phyloP scores from a whole-genome alignment of 2,888 invertebrate species.

The Heliconius sara region DNA sequence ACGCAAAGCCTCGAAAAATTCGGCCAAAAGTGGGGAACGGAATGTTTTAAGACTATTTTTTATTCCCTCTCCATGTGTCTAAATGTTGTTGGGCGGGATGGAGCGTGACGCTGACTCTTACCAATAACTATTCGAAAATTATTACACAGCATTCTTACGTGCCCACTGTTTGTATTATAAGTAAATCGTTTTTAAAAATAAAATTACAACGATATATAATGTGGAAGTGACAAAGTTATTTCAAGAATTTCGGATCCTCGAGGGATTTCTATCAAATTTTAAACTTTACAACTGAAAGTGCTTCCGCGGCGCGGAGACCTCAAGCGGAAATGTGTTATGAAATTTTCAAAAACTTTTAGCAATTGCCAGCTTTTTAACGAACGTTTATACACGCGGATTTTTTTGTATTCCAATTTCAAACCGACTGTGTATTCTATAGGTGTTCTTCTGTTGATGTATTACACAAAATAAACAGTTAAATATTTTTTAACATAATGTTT shows the following conservation, averaged over 20 bases:
- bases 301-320: conserved; percentile 47
- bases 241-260: conserved; percentile 46
- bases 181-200: not conserved
- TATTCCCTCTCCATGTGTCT: too few species aligned
- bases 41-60: too few species aligned
- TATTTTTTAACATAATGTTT: not conserved
- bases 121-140: not conserved
- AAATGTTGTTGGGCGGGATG: too few species aligned
- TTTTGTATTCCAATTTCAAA: conserved; percentile 16
- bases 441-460: too few species aligned
- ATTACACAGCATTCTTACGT: not conserved
- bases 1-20: too few species aligned
- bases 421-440: too few species aligned
- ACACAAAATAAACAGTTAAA: too few species aligned
- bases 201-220: not conserved
- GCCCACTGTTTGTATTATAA: not conserved
- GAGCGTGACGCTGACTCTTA: too few species aligned
- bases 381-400: conserved; percentile 28
- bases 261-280: conserved; percentile 49
- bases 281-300: conserved; percentile 50
- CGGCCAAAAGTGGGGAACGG: too few species aligned
- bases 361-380: conserved; percentile 42
- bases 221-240: conserved; percentile 38
- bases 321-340: conserved; percentile 49
- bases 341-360: conserved; percentile 49